Conservation (phyloP, 2,113 vertebrate species). For the Sinosuthora webbiana region DNA sequence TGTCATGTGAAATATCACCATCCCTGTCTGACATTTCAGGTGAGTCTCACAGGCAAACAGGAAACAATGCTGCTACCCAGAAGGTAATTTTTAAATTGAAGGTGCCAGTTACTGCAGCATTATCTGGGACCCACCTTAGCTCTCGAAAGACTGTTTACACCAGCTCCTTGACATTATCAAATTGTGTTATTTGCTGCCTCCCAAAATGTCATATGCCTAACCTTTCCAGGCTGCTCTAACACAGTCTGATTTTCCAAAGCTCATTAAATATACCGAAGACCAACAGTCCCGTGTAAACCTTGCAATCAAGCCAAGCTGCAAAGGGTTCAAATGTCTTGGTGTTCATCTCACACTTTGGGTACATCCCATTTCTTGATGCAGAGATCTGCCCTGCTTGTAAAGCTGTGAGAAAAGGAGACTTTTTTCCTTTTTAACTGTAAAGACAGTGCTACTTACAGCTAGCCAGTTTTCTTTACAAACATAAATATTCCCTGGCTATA, state of each 20-base stretch:
- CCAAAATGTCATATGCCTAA: constrained; percentile 60
- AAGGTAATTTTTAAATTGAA: neutral
- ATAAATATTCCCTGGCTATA: neutral
- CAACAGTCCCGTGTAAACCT: neutral
- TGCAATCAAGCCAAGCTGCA: neutral
- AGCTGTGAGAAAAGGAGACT: neutral
- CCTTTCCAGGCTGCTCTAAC: constrained; percentile 35
- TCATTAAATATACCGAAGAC: constrained; percentile 14
- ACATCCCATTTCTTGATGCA: neutral
- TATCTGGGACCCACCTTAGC: neutral
- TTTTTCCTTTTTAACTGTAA: neutral
- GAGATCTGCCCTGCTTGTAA: neutral
- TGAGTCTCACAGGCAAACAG: neutral
- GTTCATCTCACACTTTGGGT: neutral
- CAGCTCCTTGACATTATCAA: constrained; percentile 59
- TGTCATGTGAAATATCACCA: neutral
- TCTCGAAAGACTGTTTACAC: constrained; percentile 3
- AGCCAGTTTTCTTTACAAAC: neutral
- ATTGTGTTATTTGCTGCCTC: constrained; percentile 38
- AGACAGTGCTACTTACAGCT: neutral
- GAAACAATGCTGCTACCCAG: neutral
- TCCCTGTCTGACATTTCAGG: neutral
- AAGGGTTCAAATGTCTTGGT: neutral
- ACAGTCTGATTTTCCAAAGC: constrained; percentile 11
- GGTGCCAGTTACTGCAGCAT: neutral